phyloP scores from a whole-genome alignment of 2,113 vertebrate genomes.

The Phrynosoma blainvillii region DNA sequence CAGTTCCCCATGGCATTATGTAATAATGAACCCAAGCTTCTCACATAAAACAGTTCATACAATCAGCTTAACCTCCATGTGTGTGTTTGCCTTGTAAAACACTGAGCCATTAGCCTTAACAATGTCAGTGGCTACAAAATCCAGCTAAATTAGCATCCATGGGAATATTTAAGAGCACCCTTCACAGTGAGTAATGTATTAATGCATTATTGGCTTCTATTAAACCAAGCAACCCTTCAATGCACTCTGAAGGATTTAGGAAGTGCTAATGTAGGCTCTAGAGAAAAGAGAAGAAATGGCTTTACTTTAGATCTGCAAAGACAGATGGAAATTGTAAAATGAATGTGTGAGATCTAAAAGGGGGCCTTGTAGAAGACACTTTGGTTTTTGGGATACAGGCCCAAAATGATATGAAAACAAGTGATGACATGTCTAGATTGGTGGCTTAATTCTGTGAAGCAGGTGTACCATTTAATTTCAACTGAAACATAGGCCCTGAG shows the following conservation, averaged over 20 bases:
- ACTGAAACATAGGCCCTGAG: not conserved
- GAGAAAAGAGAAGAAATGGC: constrained; percentile 4
- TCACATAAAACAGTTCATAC: constrained; percentile 70
- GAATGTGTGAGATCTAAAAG: not conserved
- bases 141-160: constrained; percentile 60
- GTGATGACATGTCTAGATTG: not conserved
- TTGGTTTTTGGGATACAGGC: not conserved
- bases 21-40: constrained; percentile 51
- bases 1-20: constrained; percentile 50
- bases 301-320: not conserved
- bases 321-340: not conserved
- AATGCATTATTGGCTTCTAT: constrained; percentile 42
- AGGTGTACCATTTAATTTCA: not conserved
- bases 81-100: constrained; percentile 71
- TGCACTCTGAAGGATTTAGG: constrained; percentile 51
- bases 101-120: constrained; percentile 76
- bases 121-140: constrained; percentile 66
- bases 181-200: constrained; percentile 63
- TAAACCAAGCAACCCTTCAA: constrained; percentile 32
- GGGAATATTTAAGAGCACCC: constrained; percentile 55
- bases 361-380: not conserved
- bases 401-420: not conserved
- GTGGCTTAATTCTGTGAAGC: not conserved
- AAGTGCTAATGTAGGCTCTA: constrained; percentile 45
- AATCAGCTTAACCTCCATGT: constrained; percentile 70